Percentiles rank a stretch among this genome's conserved stretches.
Evolutionary conservation across 2,113 vertebrate species (phyloP).

Genomic region (Corythaixoides concolor): DNA sequence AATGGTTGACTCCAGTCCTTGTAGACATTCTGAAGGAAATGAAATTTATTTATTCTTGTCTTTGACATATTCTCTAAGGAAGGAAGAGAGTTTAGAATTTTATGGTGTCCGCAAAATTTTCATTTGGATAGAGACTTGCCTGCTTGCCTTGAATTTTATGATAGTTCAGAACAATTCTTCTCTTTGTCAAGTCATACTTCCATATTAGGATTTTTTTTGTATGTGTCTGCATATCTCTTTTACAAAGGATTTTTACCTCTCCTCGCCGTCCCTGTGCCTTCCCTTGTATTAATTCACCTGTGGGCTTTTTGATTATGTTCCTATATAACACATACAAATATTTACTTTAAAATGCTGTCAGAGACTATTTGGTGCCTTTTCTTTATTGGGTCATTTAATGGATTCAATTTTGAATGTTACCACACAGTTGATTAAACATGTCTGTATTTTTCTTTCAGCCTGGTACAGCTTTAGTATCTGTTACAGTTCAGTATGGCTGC

Average conservation of each 20-base stretch:
- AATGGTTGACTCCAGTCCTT: background rate
- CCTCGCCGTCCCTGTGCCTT: background rate
- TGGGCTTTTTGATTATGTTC: background rate
- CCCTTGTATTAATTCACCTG: background rate
- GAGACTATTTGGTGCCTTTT: background rate
- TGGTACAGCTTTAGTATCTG: background rate
- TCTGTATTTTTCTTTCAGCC: background rate
- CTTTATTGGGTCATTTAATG: background rate
- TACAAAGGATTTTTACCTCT: background rate
- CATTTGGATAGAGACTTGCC: background rate
- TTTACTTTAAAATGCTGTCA: background rate
- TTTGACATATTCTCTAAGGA: background rate
- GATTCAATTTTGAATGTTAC: background rate
- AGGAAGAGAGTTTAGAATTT: background rate
- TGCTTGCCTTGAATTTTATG: background rate
- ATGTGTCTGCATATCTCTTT: rapidly evolving
- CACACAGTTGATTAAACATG: background rate
- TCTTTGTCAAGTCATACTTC: background rate
- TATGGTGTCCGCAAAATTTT: background rate
- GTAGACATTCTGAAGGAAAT: background rate
- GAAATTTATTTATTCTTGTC: background rate
- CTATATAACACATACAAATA: background rate
- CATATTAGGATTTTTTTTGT: background rate
- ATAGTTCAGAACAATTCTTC: background rate
- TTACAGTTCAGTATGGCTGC: background rate